Percentiles rank a stretch among this genome's conserved stretches.
Evolutionary conservation across 2,888 invertebrate species (phyloP).

Genomic region (Caenorhabditis becei): DNA sequence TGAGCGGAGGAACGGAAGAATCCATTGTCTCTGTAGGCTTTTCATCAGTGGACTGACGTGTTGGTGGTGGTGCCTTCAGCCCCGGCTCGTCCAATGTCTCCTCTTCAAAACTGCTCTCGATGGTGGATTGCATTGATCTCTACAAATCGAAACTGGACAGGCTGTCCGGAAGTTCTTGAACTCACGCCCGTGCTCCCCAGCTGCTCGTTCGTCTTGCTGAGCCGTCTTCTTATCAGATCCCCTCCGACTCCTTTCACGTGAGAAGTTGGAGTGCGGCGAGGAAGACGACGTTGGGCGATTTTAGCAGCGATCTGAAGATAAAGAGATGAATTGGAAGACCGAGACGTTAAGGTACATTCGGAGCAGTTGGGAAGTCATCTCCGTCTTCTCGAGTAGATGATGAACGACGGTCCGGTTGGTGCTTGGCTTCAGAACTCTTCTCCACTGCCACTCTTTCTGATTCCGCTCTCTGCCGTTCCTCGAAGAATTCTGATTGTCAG

Average conservation of each 20-base stretch:
- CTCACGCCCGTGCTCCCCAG: slow-evolving; percentile 19
- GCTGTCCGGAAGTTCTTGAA: background rate
- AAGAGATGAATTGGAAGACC: background rate
- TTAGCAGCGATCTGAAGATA: slow-evolving; percentile 55
- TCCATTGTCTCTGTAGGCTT: background rate
- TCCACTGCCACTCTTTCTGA: background rate
- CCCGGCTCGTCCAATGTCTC: slow-evolving; percentile 15
- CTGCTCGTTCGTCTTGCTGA: slow-evolving; percentile 48
- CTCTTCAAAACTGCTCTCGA: slow-evolving; percentile 22
- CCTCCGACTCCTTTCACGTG: slow-evolving; percentile 53
- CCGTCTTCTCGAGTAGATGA: slow-evolving; percentile 7
- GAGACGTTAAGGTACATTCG: slow-evolving; percentile 11
- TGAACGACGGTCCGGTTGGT: slow-evolving; percentile 26
- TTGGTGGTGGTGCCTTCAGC: background rate
- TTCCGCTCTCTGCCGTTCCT: slow-evolving; percentile 39
- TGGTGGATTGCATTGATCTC: slow-evolving; percentile 9
- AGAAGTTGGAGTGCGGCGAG: slow-evolving; percentile 57
- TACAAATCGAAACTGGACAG: too few relatives aligned
- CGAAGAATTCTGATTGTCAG: background rate
- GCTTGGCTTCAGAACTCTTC: background rate
- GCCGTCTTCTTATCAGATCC: slow-evolving; percentile 41
- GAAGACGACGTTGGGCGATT: slow-evolving; percentile 49
- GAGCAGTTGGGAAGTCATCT: slow-evolving; percentile 32
- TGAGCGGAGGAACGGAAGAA: background rate
- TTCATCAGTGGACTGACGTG: background rate